Percentiles rank a stretch among this genome's conserved stretches.
Evolutionary conservation across 2,888 invertebrate genomes (phyloP).

Genomic region (Cacoxenus indagator): DNA sequence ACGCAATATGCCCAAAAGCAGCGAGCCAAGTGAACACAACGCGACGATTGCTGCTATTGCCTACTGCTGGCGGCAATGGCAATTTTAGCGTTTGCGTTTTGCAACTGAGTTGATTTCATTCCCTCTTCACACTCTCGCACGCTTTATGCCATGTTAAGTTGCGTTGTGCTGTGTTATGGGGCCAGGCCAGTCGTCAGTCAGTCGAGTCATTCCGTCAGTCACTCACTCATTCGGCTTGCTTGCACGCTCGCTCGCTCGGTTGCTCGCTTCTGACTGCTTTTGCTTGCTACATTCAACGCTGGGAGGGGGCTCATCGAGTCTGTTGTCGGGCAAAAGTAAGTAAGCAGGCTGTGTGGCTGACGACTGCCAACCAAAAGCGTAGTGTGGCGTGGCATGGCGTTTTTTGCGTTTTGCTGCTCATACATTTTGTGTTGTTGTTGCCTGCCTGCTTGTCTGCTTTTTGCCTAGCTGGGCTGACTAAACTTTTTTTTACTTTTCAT

Average conservation of each 20-base stretch:
- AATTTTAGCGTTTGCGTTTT: constrained; percentile 26
- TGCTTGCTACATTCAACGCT: no score
- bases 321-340: no score
- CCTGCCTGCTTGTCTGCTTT: background rate
- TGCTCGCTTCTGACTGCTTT: no score
- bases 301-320: no score
- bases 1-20: constrained; percentile 47
- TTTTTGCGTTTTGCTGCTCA: background rate
- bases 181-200: background rate
- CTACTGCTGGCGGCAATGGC: constrained; percentile 49
- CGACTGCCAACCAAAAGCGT: constrained; percentile 7
- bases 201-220: background rate
- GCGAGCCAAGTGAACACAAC: background rate
- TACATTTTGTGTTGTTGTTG: background rate
- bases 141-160: no score
- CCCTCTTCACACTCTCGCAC: no score
- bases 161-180: background rate
- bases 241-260: background rate
- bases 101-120: background rate
- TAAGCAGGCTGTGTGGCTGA: background rate
- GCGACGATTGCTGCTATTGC: background rate
- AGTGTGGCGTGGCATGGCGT: constrained; percentile 3
- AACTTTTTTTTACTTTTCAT: background rate
- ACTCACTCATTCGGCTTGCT: constrained; percentile 11
- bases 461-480: background rate